Evolutionary conservation across 2,797 vertebrate species (phyloP).

Genomic region (Falco novaeseelandiae): DNA sequence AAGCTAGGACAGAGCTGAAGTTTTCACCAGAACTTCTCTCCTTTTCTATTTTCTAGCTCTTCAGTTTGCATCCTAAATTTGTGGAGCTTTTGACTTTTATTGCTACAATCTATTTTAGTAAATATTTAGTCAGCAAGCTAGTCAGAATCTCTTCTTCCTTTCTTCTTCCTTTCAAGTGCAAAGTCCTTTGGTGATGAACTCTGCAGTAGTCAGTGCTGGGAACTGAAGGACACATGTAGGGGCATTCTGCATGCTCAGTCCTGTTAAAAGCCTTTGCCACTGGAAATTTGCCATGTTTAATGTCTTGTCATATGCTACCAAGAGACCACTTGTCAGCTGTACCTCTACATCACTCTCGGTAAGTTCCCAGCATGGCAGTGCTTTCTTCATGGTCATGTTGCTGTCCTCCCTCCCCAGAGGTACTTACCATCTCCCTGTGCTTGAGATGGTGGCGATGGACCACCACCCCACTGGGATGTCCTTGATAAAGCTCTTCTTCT

Average conservation of each 20-base stretch:
- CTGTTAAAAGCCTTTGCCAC: not conserved
- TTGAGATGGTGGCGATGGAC: not conserved
- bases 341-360: not conserved
- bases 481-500: not conserved
- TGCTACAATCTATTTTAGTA: conserved; percentile 6
- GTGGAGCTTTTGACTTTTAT: not conserved
- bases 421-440: not conserved
- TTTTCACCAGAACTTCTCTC: not conserved
- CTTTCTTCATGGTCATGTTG: not conserved
- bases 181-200: not conserved
- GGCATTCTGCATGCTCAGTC: not conserved
- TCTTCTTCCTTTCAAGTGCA: not conserved
- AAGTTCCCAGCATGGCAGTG: not conserved
- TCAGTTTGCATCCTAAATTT: not conserved
- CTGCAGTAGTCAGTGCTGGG: not conserved
- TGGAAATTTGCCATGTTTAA: not conserved
- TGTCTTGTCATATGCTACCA: not conserved
- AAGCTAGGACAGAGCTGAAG: not conserved
- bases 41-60: not conserved
- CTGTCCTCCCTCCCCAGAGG: not conserved
- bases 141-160: not conserved
- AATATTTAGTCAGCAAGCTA: conserved; percentile 30
- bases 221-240: not conserved
- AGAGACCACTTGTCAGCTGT: accelerated
- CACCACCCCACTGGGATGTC: not conserved